Base-by-base conservation (phyloP, 2,888 invertebrate species). In the Agapetus fuscipes region DNA sequence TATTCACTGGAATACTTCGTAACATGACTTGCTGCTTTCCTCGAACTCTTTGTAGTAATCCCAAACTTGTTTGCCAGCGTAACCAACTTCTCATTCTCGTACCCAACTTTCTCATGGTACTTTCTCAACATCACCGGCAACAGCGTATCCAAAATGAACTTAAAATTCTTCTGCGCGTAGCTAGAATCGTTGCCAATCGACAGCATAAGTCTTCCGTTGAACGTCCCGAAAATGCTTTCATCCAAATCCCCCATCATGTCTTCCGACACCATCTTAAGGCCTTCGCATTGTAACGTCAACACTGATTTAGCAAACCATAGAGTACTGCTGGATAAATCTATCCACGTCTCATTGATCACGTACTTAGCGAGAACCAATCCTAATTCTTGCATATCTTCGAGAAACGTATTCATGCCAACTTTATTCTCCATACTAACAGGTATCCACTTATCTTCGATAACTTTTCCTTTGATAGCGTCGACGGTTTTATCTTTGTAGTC, bases 391-490 rank as follows among this genome's bases (percentile, higher is more conserved):
- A 83, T 76, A 57, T 85, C 84, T 44, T 72, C 70, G 48, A 83
- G 60, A 56, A 80, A 82, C 57, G 80, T 78, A 43, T 72, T 71
- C 14, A 84, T 68, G 38, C 76, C 78, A 13, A 73, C 72, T 61
- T 80, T 80, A 5, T 81, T 82, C 51, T 82, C 77, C 57, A 88
- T 76, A 60, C 89, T 86, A 36, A 78, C 75, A 1, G 88, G 87
- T 24, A 80, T 78, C 89, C 93, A 93, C 48, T 78, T 78, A 54
- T 94, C 93, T 58, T 93, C 91, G 37, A 77, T 62, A 4, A 80
- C 74, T 52, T 77, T 74, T 39, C 80, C 65, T 60, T 84, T 86
- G 51, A 89, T 78, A 1, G 84, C 83, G 56, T 93, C 91, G 12
- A 85, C 70, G 49, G 85, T 72, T 57, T 88, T 89, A 49, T 87